phyloP scores from a whole-genome alignment of 2,113 vertebrate species.

The Brienomyrus brachyistius region DNA sequence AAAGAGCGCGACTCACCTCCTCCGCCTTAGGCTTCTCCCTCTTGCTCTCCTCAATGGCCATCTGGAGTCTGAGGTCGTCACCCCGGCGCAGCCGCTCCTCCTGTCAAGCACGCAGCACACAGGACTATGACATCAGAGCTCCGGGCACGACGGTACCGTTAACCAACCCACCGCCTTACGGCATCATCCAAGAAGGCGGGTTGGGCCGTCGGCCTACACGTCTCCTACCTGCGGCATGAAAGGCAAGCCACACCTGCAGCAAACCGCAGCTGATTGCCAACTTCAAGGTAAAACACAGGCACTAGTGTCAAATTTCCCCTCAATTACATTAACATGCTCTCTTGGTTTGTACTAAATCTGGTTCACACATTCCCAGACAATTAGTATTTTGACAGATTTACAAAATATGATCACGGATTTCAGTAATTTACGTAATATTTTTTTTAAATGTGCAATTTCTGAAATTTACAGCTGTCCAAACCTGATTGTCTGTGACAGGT shows the following conservation, averaged over 20 bases:
- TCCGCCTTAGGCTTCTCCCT: conserved; percentile 73
- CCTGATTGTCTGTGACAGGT: conserved; percentile 10
- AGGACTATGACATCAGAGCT: conserved; percentile 23
- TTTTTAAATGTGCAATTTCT: background rate
- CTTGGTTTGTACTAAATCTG: background rate
- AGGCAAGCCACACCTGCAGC: background rate
- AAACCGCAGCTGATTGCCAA: background rate
- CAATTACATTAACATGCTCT: background rate
- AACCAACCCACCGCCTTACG: background rate
- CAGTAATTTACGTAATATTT: background rate
- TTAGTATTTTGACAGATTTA: conserved; percentile 2
- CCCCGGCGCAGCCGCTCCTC: conserved; percentile 81
- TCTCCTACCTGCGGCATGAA: background rate
- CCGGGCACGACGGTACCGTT: conserved; percentile 19
- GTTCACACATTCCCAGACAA: conserved; percentile 4
- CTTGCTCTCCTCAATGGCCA: conserved; percentile 87
- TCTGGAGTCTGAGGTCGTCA: conserved; percentile 83
- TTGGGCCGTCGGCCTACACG: background rate
- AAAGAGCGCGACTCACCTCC: conserved; percentile 51
- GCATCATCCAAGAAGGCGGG: background rate
- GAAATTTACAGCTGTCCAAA: background rate
- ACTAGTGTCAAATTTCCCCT: background rate
- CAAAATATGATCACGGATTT: background rate
- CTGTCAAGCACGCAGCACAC: conserved; percentile 56
- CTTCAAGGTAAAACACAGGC: background rate